These are phyloP conservation scores for Scomber japonicus DNA, from an alignment of 2,113 vertebrate genomes.

Conservation along the genomic window DNA sequence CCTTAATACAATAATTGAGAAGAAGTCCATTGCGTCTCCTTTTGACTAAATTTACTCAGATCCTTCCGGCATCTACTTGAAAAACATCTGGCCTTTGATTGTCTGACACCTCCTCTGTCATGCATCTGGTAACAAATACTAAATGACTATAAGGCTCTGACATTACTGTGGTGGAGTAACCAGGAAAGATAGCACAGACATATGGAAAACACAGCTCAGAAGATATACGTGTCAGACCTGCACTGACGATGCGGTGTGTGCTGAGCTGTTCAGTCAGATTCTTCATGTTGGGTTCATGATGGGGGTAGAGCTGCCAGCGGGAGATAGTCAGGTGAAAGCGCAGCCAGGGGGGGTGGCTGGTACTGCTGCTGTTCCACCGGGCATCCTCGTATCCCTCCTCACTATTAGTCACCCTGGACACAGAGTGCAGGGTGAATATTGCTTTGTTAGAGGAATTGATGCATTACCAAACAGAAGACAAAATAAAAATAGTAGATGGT, in stretches of 20 bases:
- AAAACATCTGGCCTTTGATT: background rate
- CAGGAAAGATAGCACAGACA: background rate
- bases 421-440: background rate
- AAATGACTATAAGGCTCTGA: background rate
- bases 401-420: constrained; percentile 83
- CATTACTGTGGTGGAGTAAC: background rate
- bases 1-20: background rate
- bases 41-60: background rate
- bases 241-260: constrained; percentile 78
- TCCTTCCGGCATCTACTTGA: background rate
- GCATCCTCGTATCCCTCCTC: constrained; percentile 76
- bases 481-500: background rate
- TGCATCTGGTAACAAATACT: background rate
- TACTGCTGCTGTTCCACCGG: constrained; percentile 75
- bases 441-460: no score
- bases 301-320: constrained; percentile 86
- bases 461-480: background rate
- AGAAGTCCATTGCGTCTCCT: background rate
- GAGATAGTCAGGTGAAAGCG: constrained; percentile 87
- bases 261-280: constrained; percentile 79
- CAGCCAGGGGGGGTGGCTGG: constrained; percentile 84
- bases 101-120: constrained; percentile 18
- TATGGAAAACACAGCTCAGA: background rate
- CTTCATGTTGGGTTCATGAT: constrained; percentile 78
- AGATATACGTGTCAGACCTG: constrained; percentile 67